Conservation (phyloP, 1,140 invertebrate genomes). For the Cyclina sinensis region DNA sequence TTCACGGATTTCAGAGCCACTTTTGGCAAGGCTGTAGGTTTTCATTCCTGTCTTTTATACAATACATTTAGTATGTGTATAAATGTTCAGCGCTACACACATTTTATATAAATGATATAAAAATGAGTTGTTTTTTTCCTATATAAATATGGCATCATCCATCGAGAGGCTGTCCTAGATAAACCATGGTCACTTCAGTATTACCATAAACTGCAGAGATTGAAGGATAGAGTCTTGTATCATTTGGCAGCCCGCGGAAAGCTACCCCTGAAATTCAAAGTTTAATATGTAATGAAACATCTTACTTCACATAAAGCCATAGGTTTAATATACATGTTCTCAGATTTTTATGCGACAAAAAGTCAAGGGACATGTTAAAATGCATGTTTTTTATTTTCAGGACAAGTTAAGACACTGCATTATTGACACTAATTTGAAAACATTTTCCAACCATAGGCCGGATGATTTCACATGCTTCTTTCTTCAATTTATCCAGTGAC, state of each 20-base stretch:
- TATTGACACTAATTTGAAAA: no score
- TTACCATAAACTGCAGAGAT: slow-evolving; percentile 99
- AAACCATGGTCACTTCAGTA: slow-evolving; percentile 99
- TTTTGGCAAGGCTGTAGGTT: neutral
- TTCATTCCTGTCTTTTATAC: neutral
- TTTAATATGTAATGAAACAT: no score
- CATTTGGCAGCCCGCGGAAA: slow-evolving; percentile 97
- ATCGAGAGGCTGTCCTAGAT: slow-evolving; percentile 97
- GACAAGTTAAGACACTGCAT: no score
- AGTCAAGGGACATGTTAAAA: no score
- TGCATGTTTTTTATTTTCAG: no score
- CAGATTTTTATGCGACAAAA: neutral
- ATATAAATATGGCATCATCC: slow-evolving; percentile 87
- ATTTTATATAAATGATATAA: slow-evolving; percentile 15
- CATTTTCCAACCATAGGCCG: no score
- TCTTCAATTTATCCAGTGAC: no score
- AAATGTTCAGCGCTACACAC: slow-evolving; percentile 18
- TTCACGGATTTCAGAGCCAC: no score
- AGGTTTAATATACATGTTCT: neutral
- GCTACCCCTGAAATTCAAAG: slow-evolving; percentile 93
- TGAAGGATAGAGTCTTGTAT: slow-evolving; percentile 97
- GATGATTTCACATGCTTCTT: no score
- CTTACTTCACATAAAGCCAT: no score
- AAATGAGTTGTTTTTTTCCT: neutral
- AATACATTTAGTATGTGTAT: neutral